A percentile compares a stretch with the other conserved stretches of the same genome.
Conservation (phyloP, 2,113 vertebrate genomes). For the Pedionomus torquatus region DNA sequence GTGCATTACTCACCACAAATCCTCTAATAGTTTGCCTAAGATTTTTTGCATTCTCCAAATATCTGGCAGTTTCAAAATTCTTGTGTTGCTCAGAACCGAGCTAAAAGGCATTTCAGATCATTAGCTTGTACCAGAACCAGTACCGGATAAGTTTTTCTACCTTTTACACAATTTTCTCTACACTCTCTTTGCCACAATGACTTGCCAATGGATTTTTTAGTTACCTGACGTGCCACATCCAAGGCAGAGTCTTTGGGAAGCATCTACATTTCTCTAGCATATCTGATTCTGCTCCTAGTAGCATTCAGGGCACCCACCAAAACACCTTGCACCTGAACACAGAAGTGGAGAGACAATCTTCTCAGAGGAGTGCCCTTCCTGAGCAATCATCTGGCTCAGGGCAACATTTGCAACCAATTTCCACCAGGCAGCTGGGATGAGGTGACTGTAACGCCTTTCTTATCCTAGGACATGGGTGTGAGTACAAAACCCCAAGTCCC, state of each 20-base stretch:
- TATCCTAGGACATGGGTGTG: not conserved
- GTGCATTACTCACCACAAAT: not conserved
- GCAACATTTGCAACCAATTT: not conserved
- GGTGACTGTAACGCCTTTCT: not conserved
- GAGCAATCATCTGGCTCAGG: not conserved
- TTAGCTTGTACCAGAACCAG: not conserved
- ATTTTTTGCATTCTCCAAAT: not conserved
- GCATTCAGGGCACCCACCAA: not conserved
- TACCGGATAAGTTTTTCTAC: not conserved
- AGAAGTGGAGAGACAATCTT: not conserved
- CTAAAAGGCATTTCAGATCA: not conserved
- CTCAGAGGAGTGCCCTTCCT: not conserved
- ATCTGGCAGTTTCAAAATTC: not conserved
- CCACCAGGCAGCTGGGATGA: not conserved
- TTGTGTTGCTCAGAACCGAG: not conserved
- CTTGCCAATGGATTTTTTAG: not conserved
- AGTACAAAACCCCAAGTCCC: not conserved
- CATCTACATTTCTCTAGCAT: not conserved
- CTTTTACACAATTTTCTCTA: not conserved
- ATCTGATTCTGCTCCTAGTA: not conserved
- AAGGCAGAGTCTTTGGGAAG: not conserved
- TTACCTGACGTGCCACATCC: accelerated
- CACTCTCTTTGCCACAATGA: not conserved
- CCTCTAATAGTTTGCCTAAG: not conserved
- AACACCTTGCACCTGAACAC: not conserved